Evolutionary conservation across 1,140 invertebrate species (phyloP).

Genomic region (Antheraea mylitta): DNA sequence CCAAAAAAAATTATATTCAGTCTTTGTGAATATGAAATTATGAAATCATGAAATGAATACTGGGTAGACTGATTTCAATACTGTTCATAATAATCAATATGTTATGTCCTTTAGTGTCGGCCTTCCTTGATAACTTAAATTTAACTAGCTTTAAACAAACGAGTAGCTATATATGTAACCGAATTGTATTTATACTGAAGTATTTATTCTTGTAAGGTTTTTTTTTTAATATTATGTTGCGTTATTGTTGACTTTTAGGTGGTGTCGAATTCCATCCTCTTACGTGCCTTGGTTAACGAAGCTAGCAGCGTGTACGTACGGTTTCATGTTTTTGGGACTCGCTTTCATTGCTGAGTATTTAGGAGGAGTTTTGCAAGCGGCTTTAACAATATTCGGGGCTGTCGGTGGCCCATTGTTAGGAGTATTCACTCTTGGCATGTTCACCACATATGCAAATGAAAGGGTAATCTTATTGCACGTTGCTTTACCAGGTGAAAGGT

Average conservation of each 20-base stretch:
- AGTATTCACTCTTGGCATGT: conserved; percentile 93
- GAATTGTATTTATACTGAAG: too few species aligned
- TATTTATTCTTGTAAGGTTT: neutral
- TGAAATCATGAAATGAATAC: too few species aligned
- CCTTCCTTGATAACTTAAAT: too few species aligned
- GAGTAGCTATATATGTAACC: too few species aligned
- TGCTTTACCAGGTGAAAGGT: too few species aligned
- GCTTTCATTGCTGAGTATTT: conserved; percentile 90
- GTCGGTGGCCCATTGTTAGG: conserved; percentile 92
- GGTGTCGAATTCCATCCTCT: conserved; percentile 44
- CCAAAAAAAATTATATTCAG: too few species aligned
- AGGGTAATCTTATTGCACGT: conserved; percentile 76
- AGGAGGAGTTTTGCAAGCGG: conserved; percentile 90
- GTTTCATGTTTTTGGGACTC: conserved; percentile 77
- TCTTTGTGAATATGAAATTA: too few species aligned
- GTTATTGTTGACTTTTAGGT: conserved; percentile 37
- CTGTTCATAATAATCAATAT: too few species aligned
- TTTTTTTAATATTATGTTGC: neutral
- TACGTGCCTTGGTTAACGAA: conserved; percentile 65
- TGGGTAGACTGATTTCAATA: too few species aligned
- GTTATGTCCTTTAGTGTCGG: too few species aligned
- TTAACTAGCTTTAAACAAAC: too few species aligned
- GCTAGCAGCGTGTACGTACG: conserved; percentile 67
- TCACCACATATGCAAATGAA: conserved; percentile 90
- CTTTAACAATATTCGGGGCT: conserved; percentile 92